phyloP scores from a whole-genome alignment of 2,888 invertebrate genomes.

The Idaea dimidiata region DNA sequence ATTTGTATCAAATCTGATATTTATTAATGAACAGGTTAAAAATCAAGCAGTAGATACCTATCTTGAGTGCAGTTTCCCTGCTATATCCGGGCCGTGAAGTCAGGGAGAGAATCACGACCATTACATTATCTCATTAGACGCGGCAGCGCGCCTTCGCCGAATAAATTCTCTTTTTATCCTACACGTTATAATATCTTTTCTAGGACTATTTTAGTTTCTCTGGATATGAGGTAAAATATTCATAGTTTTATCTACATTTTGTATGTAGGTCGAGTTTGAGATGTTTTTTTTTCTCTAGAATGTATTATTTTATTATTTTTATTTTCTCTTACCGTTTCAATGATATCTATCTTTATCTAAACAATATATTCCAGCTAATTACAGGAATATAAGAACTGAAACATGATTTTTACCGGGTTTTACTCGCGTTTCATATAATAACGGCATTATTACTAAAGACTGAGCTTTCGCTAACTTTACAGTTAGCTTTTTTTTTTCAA shows the following conservation, averaged over 20 bases:
- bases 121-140: constrained; percentile 80
- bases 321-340: background rate
- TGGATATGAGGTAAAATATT: constrained; percentile 19
- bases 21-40: constrained; percentile 8
- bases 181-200: constrained; percentile 49
- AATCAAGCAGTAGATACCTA: constrained; percentile 29
- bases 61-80: constrained; percentile 69
- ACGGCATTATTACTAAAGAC: no score
- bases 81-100: constrained; percentile 68
- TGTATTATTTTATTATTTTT: constrained; percentile 4
- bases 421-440: no score
- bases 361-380: background rate
- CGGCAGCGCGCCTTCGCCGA: constrained; percentile 66
- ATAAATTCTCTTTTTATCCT: constrained; percentile 71
- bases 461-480: no score
- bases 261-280: constrained; percentile 11
- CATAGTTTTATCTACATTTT: constrained; percentile 6
- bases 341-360: no score
- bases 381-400: no score
- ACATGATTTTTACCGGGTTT: no score
- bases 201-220: constrained; percentile 32
- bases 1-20: background rate
- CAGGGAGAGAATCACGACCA: constrained; percentile 73
- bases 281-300: constrained; percentile 10
- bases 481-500: no score